Evolutionary conservation across 1,140 invertebrate genomes (phyloP).

Genomic region (Bombus picipes): DNA sequence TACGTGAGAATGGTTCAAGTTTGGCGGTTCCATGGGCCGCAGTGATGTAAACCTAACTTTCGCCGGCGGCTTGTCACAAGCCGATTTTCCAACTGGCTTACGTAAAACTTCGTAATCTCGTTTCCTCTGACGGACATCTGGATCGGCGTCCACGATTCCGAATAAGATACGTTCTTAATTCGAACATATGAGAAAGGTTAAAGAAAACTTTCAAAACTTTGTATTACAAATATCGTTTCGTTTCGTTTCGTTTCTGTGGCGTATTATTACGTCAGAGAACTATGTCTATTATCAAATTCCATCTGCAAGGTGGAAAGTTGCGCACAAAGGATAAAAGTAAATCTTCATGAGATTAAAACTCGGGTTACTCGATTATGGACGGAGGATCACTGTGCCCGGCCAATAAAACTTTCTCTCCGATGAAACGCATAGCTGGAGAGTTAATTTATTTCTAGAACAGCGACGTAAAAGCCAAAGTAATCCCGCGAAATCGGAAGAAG

Average conservation of each 20-base stretch:
- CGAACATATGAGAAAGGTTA: neutral
- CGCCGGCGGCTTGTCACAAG: neutral
- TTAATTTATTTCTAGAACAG: neutral
- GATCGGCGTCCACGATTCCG: neutral
- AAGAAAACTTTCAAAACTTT: neutral
- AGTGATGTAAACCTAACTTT: neutral
- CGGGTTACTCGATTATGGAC: neutral
- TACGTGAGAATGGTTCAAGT: neutral
- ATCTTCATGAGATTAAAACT: neutral
- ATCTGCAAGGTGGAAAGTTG: neutral
- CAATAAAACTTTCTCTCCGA: neutral
- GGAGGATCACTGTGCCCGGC: neutral
- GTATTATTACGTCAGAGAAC: neutral
- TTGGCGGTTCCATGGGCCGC: neutral
- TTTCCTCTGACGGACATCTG: neutral
- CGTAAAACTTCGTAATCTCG: slow-evolving; percentile 24
- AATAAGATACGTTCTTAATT: neutral
- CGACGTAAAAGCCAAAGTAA: neutral
- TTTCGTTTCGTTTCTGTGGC: no score
- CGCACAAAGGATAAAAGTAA: neutral
- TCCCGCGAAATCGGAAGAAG: neutral
- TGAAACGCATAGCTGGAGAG: neutral
- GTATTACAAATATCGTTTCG: neutral
- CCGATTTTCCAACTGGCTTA: slow-evolving; percentile 1
- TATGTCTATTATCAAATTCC: neutral